Evolutionary conservation across 1,140 invertebrate genomes (phyloP), one percentile per base, ranked within the genome.

Genomic region (Odontomachus brunneus): DNA sequence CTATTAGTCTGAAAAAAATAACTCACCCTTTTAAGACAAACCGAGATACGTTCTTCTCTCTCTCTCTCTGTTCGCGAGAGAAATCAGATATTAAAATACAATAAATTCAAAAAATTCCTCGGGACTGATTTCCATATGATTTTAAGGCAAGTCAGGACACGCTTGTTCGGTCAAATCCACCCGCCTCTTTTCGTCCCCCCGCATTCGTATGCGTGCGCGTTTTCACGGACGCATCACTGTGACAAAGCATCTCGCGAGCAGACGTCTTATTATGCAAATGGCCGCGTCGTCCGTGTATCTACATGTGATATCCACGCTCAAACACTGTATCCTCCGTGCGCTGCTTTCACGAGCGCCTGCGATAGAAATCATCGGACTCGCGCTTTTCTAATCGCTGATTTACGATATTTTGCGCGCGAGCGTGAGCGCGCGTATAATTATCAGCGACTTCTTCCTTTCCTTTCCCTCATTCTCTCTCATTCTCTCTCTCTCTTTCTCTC

Each of bases 331-430:
- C 60, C 49, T 49, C 44, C 44, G 33, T 44, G n/a, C n/a, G n/a
- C 59, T 76, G 74, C 74, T 76, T 76, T 76, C 74, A 76, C 74
- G 38, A 3, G 49, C 44, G 29, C 66, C 74, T 55, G n/a, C 74
- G 74, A 76, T 76, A 66, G 74, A 76, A 76, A 76, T 76, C 62
- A 76, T 76, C 59, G 26, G 44, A 63, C 59, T 75, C 74, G 62
- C 60, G 74, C 74, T 76, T 76, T 76, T 76, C 74, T 76, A 76
- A 76, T 76, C 74, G 60, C 74, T 76, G 60, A 76, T 76, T 76
- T 76, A 76, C 60, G 74, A 76, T 76, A 76, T 76, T 76, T 62
- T 29, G 19, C 60, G 73, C 38, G 38, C 38, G 29, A 2, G 29
- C 29, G 2, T 5, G 29, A 2, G 19, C 60, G 73, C 74, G 62